Base-by-base conservation (phyloP, 2,888 invertebrate species). In the Stenoptilia bipunctidactyla region DNA sequence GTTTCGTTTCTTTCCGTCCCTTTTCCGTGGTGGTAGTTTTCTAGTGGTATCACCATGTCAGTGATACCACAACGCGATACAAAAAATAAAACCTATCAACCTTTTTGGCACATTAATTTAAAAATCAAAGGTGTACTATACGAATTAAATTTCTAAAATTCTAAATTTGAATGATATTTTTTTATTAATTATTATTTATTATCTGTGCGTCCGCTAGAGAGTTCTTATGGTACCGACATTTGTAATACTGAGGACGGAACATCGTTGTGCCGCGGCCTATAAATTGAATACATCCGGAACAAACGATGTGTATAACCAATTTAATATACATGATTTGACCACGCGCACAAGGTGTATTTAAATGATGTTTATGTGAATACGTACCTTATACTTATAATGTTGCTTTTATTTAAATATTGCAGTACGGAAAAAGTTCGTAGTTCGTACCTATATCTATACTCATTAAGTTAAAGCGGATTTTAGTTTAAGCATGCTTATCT, bases 241-340 rank as follows among this genome's bases (percentile, higher is more conserved):
- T 20, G n/a, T 4, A 8, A 13, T 36, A 15, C 15, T 15, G 36
- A 15, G 30, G 30, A 8, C 30, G 20, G 3, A 30, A 9, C 10
- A n/a, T 9, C 12, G 30, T 30, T 30, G 55, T 53, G 49, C 45
- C 51, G 53, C 20, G 59, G 51, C 59, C 61, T 57, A 62, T 69
- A 73, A 84, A 85, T 85, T 85, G 83, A 73, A 67, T 58, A 62
- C 75, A 83, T 85, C 84, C 84, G 84, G 84, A 64, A 51, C 61
- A 66, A 74, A 73, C 82, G 83, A 83, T 76, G 75, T 73, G 79
- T 84, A 67, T 61, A 61, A 62, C 61, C 87, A 65, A 87, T 86
- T 58, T 82, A 34, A 75, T 72, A 67, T 72, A 66, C 68, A 69
- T 66, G 66, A 68, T 76, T 75, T 72, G 76, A 74, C 70, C 71